A percentile compares a stretch with the other conserved stretches of the same genome.
These are phyloP conservation scores for Crotalus viridis DNA, from an alignment of 2,113 vertebrate genomes.

Conservation along the genomic window DNA sequence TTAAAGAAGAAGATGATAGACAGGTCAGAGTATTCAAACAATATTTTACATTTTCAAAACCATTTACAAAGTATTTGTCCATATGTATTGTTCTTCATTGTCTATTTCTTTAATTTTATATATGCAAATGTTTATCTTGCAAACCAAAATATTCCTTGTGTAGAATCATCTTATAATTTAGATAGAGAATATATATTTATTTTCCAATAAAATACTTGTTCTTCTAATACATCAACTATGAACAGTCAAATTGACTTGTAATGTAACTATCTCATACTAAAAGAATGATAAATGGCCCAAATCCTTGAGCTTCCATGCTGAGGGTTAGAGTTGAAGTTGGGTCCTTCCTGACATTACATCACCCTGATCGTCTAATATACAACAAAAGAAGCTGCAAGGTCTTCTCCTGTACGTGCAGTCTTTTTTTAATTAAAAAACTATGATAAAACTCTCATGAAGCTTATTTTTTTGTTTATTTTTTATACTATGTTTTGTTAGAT, in stretches of 20 bases:
- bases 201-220: neutral
- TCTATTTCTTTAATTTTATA: constrained; percentile 6
- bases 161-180: neutral
- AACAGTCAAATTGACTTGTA: neutral
- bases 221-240: neutral
- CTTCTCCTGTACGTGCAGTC: neutral
- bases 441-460: neutral
- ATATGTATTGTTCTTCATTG: neutral
- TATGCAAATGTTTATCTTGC: constrained; percentile 17
- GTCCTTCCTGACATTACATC: neutral
- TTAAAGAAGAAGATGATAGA: neutral
- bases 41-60: neutral
- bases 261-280: neutral
- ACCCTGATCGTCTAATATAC: neutral
- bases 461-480: neutral
- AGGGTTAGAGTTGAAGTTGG: neutral
- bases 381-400: neutral
- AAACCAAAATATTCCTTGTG: constrained; percentile 1
- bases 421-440: neutral
- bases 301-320: neutral
- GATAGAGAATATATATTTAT: neutral
- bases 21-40: neutral
- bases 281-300: neutral
- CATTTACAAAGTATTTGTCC: neutral
- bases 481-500: neutral